phyloP scores from a whole-genome alignment of 2,797 vertebrate species.

The Pantherophis alleghaniensis region DNA sequence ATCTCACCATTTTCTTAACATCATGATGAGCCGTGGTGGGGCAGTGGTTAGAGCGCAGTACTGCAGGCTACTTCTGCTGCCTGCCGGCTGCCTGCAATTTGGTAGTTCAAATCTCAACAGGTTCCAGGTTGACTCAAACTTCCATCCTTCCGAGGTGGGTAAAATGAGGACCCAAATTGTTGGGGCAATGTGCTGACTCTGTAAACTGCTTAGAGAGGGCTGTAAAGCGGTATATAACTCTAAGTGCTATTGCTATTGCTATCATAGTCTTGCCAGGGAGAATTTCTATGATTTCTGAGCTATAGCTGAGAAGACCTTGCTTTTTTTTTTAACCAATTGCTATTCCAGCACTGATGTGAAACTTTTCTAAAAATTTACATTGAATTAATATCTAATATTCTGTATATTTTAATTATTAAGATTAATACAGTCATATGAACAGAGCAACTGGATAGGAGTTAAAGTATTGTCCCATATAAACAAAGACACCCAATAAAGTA shows the following conservation, averaged over 20 bases:
- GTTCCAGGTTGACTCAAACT: no score
- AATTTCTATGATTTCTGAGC: background rate
- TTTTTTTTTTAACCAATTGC: background rate
- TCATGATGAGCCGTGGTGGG: no score
- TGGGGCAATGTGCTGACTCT: no score
- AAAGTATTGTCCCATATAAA: background rate
- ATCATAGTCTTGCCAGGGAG: background rate
- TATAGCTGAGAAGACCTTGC: background rate
- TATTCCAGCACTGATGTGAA: background rate
- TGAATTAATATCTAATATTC: background rate
- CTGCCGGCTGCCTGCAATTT: no score
- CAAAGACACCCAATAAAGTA: background rate
- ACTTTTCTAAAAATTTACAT: background rate
- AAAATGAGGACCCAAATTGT: no score
- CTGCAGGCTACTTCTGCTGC: no score
- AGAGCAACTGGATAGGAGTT: background rate
- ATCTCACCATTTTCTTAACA: background rate
- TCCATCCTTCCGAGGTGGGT: no score
- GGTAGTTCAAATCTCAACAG: no score
- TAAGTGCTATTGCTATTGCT: no score
- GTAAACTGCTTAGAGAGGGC: no score
- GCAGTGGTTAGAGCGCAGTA: no score
- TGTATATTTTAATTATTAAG: background rate
- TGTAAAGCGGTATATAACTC: no score
- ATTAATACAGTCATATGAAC: background rate